Conservation (phyloP, 2,113 vertebrate genomes). For the Peucedramus taeniatus region DNA sequence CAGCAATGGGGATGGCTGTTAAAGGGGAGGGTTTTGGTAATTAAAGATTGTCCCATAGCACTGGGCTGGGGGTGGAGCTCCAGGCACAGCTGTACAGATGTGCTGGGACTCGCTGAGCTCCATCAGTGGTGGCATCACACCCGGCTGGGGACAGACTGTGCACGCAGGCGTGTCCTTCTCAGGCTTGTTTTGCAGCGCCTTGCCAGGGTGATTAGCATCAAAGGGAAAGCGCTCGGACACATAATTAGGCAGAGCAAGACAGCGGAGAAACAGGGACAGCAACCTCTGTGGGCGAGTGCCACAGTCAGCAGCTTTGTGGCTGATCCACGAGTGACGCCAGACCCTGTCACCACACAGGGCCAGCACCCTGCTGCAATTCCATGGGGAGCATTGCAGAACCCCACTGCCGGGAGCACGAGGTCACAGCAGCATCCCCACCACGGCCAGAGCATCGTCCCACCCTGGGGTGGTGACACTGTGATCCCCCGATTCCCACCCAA, state of each 20-base stretch:
- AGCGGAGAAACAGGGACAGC: neutral
- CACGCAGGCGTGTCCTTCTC: neutral
- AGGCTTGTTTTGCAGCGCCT: neutral
- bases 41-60: neutral
- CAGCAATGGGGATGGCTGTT: neutral
- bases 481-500: neutral
- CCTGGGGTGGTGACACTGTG: neutral
- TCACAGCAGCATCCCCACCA: neutral
- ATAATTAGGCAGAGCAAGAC: slow-evolving; percentile 24
- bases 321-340: neutral
- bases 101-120: neutral
- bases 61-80: neutral
- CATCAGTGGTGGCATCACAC: neutral
- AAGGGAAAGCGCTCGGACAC: slow-evolving; percentile 18
- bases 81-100: neutral
- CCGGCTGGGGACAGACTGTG: neutral
- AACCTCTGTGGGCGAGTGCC: neutral
- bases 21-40: neutral
- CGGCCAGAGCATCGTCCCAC: neutral
- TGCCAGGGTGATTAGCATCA: slow-evolving; percentile 21
- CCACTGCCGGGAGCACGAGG: neutral
- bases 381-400: neutral
- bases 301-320: slow-evolving; percentile 21
- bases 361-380: neutral
- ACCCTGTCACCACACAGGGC: neutral